Evolutionary conservation across 2,888 invertebrate genomes (phyloP), one percentile per base, ranked within the genome.

Genomic region (Yponomeuta plumbellus): DNA sequence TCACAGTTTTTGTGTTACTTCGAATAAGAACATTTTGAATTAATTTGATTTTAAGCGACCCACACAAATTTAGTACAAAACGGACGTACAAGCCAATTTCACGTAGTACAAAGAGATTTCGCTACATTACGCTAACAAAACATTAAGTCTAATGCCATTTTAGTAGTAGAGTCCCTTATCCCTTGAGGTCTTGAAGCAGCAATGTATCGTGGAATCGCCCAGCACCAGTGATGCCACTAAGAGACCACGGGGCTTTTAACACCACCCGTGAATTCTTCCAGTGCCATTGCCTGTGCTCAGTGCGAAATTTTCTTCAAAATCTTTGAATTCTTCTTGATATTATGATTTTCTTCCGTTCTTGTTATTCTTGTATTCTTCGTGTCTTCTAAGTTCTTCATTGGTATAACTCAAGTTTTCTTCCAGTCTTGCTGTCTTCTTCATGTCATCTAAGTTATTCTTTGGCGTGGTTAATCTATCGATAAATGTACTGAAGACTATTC

Each of bases 191-290:
- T 52, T 52, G 44, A 4, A 52, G 34, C 6, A 34, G 34, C 34
- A 52, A 17, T 52, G 13, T 52, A 52, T 13, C 40, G 63, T 63
- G 11, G 88, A 76, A 79, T 79, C 86, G 87, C 87, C 86, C 87
- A 90, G 82, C 92, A 91, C 92, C 81, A 92, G 92, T 89, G 93
- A 94, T 94, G 94, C 93, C 94, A 94, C 94, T 93, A 93, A 93
- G 93, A 93, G 93, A 92, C 89, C 94, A 94, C 94, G 94, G 93
- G 93, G 83, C 79, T 87, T 79, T 76, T 74, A 75, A 89, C 91
- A 85, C 79, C 93, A 94, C 94, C 94, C 95, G 95, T 95, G 95
- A 95, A 95, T 95, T 95, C 95, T 95, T 95, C 95, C 94, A 95
- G 95, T 95, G 95, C 95, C 95, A 95, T 95, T 95, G 93, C 94